Evolutionary conservation across 2,797 vertebrate species (phyloP).

Genomic region (Takifugu rubripes): DNA sequence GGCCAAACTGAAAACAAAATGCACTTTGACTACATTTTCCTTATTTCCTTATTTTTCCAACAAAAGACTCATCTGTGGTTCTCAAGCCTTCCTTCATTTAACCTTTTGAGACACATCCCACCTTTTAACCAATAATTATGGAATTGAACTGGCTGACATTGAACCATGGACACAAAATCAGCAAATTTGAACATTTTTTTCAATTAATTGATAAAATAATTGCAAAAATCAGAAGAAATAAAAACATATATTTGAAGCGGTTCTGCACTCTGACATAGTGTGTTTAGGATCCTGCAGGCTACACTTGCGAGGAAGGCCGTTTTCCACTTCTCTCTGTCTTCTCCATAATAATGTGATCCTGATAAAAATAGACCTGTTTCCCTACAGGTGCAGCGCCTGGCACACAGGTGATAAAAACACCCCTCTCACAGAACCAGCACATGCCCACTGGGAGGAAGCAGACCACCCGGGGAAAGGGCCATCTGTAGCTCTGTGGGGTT

Average conservation of each 20-base stretch:
- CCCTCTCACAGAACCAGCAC: constrained; percentile 46
- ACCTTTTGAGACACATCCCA: background rate
- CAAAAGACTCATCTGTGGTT: too few relatives aligned
- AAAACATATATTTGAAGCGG: too few relatives aligned
- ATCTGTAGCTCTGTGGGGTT: constrained; percentile 50
- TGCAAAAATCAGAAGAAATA: background rate
- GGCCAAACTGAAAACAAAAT: too few relatives aligned
- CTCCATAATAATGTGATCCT: constrained; percentile 50
- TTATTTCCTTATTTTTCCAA: too few relatives aligned
- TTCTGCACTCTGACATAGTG: too few relatives aligned
- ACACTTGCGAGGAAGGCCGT: constrained; percentile 24
- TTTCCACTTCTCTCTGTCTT: constrained; percentile 44
- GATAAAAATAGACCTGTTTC: constrained; percentile 63
- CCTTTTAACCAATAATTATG: background rate
- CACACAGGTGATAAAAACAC: constrained; percentile 70
- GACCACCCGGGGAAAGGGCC: constrained; percentile 57
- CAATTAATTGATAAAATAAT: background rate
- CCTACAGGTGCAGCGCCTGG: constrained; percentile 58
- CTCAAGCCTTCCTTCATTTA: background rate
- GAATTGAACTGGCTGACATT: too few relatives aligned
- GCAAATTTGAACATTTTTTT: background rate
- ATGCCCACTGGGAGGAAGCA: constrained; percentile 51
- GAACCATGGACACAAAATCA: background rate
- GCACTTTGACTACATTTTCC: too few relatives aligned
- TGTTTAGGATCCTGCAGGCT: constrained; percentile 8